Conservation (phyloP, 2,888 invertebrate species). For the Terebella lapidaria region DNA sequence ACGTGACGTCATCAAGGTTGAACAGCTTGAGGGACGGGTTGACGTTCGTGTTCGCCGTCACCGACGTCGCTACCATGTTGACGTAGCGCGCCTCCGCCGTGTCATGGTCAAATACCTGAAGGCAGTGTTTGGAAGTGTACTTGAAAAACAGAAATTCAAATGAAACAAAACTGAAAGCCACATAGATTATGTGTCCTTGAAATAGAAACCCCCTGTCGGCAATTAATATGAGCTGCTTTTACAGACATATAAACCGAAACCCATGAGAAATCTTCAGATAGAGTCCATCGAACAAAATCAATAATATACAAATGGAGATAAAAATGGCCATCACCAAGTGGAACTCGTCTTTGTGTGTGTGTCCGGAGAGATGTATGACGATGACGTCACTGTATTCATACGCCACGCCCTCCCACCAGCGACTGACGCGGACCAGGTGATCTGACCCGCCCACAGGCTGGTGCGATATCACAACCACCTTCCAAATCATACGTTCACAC, state of each 20-base stretch:
- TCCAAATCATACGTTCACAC: too few relatives aligned
- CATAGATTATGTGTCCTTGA: too few relatives aligned
- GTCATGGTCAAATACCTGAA: background rate
- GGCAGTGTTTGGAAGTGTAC: too few relatives aligned
- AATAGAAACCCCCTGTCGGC: too few relatives aligned
- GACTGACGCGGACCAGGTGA: conserved; percentile 1
- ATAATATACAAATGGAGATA: too few relatives aligned
- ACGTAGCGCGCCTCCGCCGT: background rate
- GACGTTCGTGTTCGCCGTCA: background rate
- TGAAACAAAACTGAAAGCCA: too few relatives aligned
- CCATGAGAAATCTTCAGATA: too few relatives aligned
- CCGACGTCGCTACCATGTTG: background rate
- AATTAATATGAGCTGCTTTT: too few relatives aligned
- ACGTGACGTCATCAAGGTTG: background rate
- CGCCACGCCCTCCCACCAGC: conserved; percentile 10
- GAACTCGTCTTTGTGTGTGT: conserved; percentile 21
- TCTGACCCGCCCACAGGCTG: conserved; percentile 13
- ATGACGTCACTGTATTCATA: conserved; percentile 18
- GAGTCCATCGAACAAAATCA: too few relatives aligned
- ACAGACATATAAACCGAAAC: too few relatives aligned
- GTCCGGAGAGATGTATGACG: conserved; percentile 18
- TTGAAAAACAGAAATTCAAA: too few relatives aligned
- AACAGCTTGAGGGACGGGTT: background rate
- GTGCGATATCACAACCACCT: conserved; percentile 16
- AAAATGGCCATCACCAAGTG: conserved; percentile 14